Conservation (phyloP, 64 coral and sea anemone species). For the Stichodactyla helianthus region DNA sequence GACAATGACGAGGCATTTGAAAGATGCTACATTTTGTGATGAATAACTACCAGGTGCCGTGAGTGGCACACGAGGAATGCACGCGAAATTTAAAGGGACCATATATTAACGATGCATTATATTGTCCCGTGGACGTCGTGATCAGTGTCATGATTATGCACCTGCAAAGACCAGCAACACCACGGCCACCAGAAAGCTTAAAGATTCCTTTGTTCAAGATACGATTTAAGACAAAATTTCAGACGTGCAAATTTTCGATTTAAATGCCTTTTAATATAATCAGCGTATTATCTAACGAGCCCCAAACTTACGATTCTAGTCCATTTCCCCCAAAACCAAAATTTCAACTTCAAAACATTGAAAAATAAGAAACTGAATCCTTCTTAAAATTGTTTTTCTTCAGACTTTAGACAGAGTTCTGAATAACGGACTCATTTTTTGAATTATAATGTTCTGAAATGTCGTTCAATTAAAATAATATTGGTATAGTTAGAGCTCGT, state of each 20-base stretch:
- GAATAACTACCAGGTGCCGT: not conserved
- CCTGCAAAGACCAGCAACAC: slow-evolving; percentile 5
- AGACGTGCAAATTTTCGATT: not conserved
- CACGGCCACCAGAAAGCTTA: not conserved
- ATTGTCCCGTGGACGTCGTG: not conserved
- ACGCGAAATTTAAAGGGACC: slow-evolving; percentile 22
- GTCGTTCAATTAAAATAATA: too few relatives aligned
- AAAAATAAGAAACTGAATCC: too few relatives aligned
- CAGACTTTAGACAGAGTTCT: too few relatives aligned
- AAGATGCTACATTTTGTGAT: slow-evolving; percentile 10
- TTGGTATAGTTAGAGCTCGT: too few relatives aligned
- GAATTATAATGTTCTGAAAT: too few relatives aligned
- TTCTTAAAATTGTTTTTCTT: too few relatives aligned
- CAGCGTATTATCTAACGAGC: too few relatives aligned
- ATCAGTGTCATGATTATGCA: not conserved
- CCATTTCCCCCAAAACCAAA: too few relatives aligned
- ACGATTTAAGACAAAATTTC: not conserved
- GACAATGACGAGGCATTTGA: not conserved
- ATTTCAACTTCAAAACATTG: too few relatives aligned
- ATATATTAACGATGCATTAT: not conserved
- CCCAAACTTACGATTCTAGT: too few relatives aligned
- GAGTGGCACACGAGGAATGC: slow-evolving; percentile 8
- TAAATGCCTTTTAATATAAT: not conserved
- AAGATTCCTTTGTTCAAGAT: not conserved
- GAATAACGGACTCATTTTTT: too few relatives aligned